phyloP scores from a whole-genome alignment of 2,888 invertebrate species.

The Netelia virgata region DNA sequence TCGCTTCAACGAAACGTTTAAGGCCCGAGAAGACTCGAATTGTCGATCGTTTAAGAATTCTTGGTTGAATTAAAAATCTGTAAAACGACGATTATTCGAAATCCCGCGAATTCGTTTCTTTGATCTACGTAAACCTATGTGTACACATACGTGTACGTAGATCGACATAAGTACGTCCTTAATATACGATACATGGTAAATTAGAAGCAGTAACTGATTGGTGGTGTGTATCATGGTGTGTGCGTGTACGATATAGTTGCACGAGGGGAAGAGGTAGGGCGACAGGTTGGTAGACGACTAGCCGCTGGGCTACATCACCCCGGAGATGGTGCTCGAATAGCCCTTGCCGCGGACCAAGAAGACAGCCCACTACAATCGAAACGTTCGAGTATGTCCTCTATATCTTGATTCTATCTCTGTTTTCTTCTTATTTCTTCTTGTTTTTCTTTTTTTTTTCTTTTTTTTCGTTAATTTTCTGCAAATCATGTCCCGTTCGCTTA shows the following conservation, averaged over 20 bases:
- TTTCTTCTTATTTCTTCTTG: constrained; percentile 57
- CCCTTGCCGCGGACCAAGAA: constrained; percentile 90
- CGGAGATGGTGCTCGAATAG: constrained; percentile 86
- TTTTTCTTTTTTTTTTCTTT: constrained; percentile 58
- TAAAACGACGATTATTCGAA: constrained; percentile 49
- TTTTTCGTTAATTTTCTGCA: constrained; percentile 47
- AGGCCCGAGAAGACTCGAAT: no score
- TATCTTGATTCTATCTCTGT: constrained; percentile 74
- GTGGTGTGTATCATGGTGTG: constrained; percentile 72
- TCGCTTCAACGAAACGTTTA: no score
- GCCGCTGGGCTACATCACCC: constrained; percentile 86
- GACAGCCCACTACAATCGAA: constrained; percentile 94
- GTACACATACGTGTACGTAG: neutral
- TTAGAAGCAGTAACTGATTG: constrained; percentile 62
- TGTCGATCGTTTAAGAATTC: no score
- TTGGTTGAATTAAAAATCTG: constrained; percentile 15
- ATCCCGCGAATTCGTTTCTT: constrained; percentile 43
- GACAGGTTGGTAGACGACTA: constrained; percentile 86
- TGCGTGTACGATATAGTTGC: constrained; percentile 82
- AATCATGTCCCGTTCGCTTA: constrained; percentile 53
- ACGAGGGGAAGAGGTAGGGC: constrained; percentile 84
- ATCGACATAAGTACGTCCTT: neutral
- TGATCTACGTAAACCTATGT: constrained; percentile 35
- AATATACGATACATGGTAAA: constrained; percentile 57
- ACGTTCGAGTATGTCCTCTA: constrained; percentile 92